Evolutionary conservation across 2,888 invertebrate species (phyloP).

Genomic region (Diplolepis rosae): DNA sequence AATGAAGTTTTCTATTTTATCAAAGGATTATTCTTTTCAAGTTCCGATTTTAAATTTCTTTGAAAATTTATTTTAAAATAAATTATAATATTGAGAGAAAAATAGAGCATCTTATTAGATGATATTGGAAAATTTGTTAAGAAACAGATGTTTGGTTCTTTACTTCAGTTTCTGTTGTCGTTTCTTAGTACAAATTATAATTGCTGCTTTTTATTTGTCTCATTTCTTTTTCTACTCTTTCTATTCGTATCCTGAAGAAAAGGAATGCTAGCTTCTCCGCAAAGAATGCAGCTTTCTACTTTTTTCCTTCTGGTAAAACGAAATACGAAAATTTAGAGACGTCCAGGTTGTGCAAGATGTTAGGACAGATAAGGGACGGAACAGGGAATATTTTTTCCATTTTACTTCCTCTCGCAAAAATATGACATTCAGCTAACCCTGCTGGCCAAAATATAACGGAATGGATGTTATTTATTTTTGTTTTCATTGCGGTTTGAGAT

Average conservation of each 20-base stretch:
- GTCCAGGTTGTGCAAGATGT: background rate
- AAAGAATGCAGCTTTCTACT: background rate
- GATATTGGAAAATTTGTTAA: too few species aligned
- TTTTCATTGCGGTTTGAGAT: slow-evolving; percentile 43
- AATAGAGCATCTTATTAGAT: too few species aligned
- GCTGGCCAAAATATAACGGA: slow-evolving; percentile 35
- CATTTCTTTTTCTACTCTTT: background rate
- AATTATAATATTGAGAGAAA: too few species aligned
- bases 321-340: slow-evolving; percentile 3
- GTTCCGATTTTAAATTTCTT: too few species aligned
- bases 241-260: background rate
- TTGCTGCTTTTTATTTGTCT: background rate
- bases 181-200: background rate
- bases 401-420: slow-evolving; percentile 17
- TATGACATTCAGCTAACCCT: slow-evolving; percentile 25
- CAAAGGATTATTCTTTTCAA: too few species aligned
- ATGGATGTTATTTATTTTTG: slow-evolving; percentile 40
- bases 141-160: background rate
- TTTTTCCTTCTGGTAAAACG: background rate
- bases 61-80: too few species aligned
- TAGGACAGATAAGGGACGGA: background rate
- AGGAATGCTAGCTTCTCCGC: background rate
- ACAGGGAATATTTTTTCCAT: slow-evolving; percentile 23
- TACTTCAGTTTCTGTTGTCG: background rate
- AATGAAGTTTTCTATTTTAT: background rate